These are phyloP conservation scores for Leptinotarsa peninsularis DNA, from an alignment of 2,888 invertebrate genomes.

Conservation along the genomic window DNA sequence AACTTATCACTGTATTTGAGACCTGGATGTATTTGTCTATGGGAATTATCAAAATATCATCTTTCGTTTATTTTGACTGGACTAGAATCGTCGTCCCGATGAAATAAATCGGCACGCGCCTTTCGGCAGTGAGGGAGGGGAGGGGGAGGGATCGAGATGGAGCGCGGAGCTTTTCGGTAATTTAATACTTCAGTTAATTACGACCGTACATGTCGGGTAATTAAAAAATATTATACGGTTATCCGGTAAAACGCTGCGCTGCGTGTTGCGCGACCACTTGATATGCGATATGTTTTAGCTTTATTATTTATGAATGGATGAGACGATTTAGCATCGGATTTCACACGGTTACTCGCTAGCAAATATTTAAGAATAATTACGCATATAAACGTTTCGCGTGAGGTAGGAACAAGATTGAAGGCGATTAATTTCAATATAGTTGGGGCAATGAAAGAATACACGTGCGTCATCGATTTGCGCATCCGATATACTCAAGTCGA, in stretches of 20 bases:
- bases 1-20: too few relatives aligned
- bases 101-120: constrained; percentile 37
- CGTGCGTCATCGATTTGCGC: too few relatives aligned
- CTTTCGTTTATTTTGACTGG: neutral
- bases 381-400: neutral
- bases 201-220: constrained; percentile 6
- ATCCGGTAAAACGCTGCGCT: constrained; percentile 7
- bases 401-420: neutral
- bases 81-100: constrained; percentile 17
- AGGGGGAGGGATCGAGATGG: neutral
- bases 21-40: too few relatives aligned
- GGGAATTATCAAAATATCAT: too few relatives aligned
- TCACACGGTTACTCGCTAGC: neutral
- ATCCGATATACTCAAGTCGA: too few relatives aligned
- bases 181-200: constrained; percentile 24
- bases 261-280: constrained; percentile 14
- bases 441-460: too few relatives aligned
- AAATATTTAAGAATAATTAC: neutral
- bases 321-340: neutral
- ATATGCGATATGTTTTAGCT: constrained; percentile 13
- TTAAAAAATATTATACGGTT: constrained; percentile 13
- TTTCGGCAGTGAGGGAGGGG: neutral
- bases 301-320: constrained; percentile 13
- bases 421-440: neutral
- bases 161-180: constrained; percentile 21